Base-by-base conservation (phyloP, 2,888 invertebrate species). In the Junonia oenone region DNA sequence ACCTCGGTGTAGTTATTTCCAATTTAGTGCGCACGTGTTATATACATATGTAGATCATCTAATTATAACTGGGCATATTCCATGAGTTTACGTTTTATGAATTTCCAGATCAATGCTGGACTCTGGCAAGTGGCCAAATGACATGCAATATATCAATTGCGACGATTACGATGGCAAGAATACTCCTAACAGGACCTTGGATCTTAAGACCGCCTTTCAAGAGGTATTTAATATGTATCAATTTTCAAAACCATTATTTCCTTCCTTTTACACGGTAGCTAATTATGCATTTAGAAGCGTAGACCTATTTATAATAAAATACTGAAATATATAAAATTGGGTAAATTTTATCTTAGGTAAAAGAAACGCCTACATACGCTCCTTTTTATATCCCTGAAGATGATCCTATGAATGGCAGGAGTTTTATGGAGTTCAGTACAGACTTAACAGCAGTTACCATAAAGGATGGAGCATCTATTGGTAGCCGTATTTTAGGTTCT, bases 141-240 rank as follows among this genome's bases (percentile, higher is more conserved):
- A 94, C 72, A 93, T 94, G 83, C 91, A 91, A 71, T 95, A 95
- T 78, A 92, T 95, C 62, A 93, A 93, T 37, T 97, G 96, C 75
- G 95, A 96, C 75, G 94, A 94, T 55, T 96, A 94, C 76, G 93
- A 94, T 75, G 95, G 94, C 35, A 93, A 93, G 68, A 95, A 94
- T 81, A 94, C 94, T 29, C 95, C 95, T n/a, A 91, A 91, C 63
- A 91, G 96, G 64, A 91, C 92, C 73, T 89, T 96, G 70, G 93
- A 96, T 82, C 90, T 96, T 49, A 92, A 91, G 76, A 90, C 92
- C 64, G 93, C 93, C 66, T 92, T 95, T 65, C 62, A 60, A 53
- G 62, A 63, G 62, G 63, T 63, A 55, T 26, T 33, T 6, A 15
- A 27, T 22, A 3, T n/a, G 9, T 22, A 6, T 43, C 6, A 5